Conservation (phyloP, 2,113 vertebrate genomes). For the Myiopsitta monachus region DNA sequence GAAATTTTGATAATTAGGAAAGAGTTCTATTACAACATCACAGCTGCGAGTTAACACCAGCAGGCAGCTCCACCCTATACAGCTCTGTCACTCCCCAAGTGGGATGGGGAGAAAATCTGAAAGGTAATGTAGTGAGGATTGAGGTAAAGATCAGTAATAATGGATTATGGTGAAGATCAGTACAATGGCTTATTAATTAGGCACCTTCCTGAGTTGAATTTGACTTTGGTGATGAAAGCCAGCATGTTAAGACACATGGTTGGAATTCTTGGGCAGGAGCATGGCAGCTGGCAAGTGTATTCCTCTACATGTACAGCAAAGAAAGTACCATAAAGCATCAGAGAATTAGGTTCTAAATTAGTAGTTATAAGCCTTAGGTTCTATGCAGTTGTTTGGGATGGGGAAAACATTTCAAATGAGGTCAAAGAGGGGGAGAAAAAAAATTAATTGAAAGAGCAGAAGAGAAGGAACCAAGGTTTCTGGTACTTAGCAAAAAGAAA, state of each 20-base stretch:
- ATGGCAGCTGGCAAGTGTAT: not conserved
- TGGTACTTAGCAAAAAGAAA: not conserved
- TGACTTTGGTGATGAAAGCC: not conserved
- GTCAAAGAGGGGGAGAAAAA: not conserved
- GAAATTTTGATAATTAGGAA: not conserved
- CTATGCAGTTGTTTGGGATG: not conserved
- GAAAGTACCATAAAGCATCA: not conserved
- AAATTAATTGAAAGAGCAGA: not conserved
- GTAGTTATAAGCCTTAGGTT: not conserved
- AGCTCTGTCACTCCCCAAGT: not conserved
- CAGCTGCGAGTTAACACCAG: not conserved
- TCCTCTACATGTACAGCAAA: not conserved
- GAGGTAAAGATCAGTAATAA: not conserved
- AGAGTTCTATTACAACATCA: not conserved
- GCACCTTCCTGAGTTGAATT: not conserved
- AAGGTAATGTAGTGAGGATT: not conserved
- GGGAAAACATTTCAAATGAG: not conserved
- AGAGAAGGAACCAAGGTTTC: not conserved
- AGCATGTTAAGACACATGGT: not conserved
- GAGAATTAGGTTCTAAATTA: not conserved
- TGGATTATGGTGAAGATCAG: too few relatives aligned
- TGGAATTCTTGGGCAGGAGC: not conserved
- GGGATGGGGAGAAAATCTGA: not conserved
- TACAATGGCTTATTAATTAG: not conserved
- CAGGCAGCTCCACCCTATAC: not conserved